phyloP scores from a whole-genome alignment of 2,888 invertebrate species.

The Dioctria linearis region DNA sequence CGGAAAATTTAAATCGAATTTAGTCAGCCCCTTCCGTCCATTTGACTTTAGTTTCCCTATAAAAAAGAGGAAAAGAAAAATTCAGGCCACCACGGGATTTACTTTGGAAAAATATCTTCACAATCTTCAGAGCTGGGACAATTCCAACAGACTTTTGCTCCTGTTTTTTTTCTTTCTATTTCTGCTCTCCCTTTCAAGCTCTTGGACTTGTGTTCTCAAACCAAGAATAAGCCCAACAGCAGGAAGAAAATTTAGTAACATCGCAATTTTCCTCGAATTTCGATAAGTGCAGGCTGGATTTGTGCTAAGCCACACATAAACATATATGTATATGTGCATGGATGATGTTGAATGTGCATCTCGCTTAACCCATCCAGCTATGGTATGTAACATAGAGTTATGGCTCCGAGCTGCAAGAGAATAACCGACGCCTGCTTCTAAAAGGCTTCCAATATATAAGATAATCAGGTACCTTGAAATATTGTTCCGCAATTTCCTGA shows the following conservation, averaged over 20 bases:
- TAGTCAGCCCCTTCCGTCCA: slow-evolving; percentile 1
- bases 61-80: slow-evolving; percentile 3
- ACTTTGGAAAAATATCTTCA: background rate
- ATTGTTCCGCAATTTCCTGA: slow-evolving; percentile 49
- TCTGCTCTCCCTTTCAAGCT: background rate
- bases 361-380: too few species aligned
- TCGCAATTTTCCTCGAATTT: slow-evolving; percentile 37
- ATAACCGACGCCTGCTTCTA: slow-evolving; percentile 41
- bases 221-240: background rate
- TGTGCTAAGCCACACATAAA: background rate
- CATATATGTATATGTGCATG: background rate
- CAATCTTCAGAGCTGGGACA: slow-evolving; percentile 43
- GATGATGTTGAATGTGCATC: too few species aligned
- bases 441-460: slow-evolving; percentile 46
- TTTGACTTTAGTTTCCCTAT: slow-evolving; percentile 5
- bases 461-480: slow-evolving; percentile 54
- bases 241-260: slow-evolving; percentile 12
- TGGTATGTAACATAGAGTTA: background rate
- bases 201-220: background rate
- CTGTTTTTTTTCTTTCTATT: slow-evolving; percentile 6
- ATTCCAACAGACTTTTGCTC: slow-evolving; percentile 40
- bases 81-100: slow-evolving; percentile 16
- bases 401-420: slow-evolving; percentile 11
- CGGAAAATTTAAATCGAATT: slow-evolving; percentile 44
- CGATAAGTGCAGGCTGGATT: slow-evolving; percentile 32